Conservation (phyloP, 1,140 invertebrate genomes). For the Apolygus lucorum region DNA sequence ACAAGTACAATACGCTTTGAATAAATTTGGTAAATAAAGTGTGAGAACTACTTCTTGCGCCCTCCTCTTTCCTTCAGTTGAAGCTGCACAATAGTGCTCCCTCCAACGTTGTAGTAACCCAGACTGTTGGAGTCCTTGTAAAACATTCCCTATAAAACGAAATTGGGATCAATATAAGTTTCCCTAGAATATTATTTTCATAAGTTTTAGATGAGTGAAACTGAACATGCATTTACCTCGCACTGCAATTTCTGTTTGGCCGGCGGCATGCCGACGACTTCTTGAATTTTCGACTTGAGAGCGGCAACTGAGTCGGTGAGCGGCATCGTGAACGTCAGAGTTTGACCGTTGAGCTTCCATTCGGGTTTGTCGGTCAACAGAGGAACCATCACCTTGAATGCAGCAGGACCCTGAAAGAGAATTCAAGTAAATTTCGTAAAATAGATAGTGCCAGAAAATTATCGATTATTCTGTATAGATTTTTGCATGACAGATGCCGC, state of each 20-base stretch:
- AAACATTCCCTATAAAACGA: slow-evolving; percentile 75
- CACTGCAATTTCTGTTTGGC: slow-evolving; percentile 94
- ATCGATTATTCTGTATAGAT: too few species aligned
- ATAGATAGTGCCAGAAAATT: too few species aligned
- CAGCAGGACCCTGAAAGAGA: slow-evolving; percentile 52
- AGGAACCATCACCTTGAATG: slow-evolving; percentile 71
- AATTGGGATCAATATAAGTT: neutral
- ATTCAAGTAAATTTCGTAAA: slow-evolving; percentile 23
- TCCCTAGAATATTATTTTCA: neutral
- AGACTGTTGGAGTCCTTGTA: slow-evolving; percentile 94
- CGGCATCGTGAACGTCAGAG: slow-evolving; percentile 67
- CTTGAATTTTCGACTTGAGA: slow-evolving; percentile 83
- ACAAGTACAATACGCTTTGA: too few species aligned
- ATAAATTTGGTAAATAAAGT: too few species aligned
- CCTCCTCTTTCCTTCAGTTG: slow-evolving; percentile 96
- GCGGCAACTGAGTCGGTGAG: slow-evolving; percentile 71
- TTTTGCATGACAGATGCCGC: too few species aligned
- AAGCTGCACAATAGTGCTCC: slow-evolving; percentile 73
- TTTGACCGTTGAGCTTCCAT: slow-evolving; percentile 94
- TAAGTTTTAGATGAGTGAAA: neutral
- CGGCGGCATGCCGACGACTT: slow-evolving; percentile 84
- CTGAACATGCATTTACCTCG: slow-evolving; percentile 62
- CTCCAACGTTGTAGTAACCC: slow-evolving; percentile 90
- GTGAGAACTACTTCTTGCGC: slow-evolving; percentile 94
- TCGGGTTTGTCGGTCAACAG: slow-evolving; percentile 81